These are phyloP conservation scores for Drosophila putrida DNA, from an alignment of 2,888 invertebrate genomes.

Conservation along the genomic window DNA sequence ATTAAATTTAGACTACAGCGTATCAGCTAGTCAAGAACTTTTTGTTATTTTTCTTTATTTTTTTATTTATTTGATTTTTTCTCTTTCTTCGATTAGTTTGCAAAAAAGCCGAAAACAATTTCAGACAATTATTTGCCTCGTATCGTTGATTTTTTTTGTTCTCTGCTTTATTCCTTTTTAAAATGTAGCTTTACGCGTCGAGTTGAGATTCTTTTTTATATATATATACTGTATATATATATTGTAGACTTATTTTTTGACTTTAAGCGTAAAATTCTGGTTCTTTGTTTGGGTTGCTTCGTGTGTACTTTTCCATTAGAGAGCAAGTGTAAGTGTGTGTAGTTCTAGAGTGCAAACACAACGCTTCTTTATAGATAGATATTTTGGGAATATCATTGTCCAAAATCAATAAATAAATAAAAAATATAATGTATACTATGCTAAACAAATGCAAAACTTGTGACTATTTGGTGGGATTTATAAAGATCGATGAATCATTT, in stretches of 20 bases:
- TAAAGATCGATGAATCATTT: slow-evolving; percentile 1
- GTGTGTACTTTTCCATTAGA: slow-evolving; percentile 44
- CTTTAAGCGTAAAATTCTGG: slow-evolving; percentile 22
- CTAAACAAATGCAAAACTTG: slow-evolving; percentile 18
- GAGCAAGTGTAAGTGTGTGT: slow-evolving; percentile 10
- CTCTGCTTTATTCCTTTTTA: slow-evolving; percentile 18
- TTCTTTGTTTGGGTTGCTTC: slow-evolving; percentile 33
- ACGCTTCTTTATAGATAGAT: slow-evolving; percentile 5
- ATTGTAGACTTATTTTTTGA: slow-evolving; percentile 12
- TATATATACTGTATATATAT: not conserved
- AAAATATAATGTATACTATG: not conserved
- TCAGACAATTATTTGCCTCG: slow-evolving; percentile 30
- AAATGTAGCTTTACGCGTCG: slow-evolving; percentile 34
- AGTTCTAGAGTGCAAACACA: slow-evolving; percentile 19
- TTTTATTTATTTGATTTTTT: slow-evolving; percentile 20
- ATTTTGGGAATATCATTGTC: slow-evolving; percentile 5
- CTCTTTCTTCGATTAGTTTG: slow-evolving; percentile 29
- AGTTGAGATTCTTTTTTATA: slow-evolving; percentile 7
- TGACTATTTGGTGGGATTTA: slow-evolving; percentile 10
- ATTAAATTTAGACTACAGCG: not conserved
- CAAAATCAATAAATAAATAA: slow-evolving; percentile 9
- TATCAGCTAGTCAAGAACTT: slow-evolving; percentile 5
- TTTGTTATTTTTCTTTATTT: not conserved
- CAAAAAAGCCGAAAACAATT: slow-evolving; percentile 37
- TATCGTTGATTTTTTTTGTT: slow-evolving; percentile 17